A percentile compares a stretch with the other conserved stretches of the same genome.
These are phyloP conservation scores for Archaeoteleia sp. DNA, from an alignment of 2,888 invertebrate genomes.

Conservation along the genomic window DNA sequence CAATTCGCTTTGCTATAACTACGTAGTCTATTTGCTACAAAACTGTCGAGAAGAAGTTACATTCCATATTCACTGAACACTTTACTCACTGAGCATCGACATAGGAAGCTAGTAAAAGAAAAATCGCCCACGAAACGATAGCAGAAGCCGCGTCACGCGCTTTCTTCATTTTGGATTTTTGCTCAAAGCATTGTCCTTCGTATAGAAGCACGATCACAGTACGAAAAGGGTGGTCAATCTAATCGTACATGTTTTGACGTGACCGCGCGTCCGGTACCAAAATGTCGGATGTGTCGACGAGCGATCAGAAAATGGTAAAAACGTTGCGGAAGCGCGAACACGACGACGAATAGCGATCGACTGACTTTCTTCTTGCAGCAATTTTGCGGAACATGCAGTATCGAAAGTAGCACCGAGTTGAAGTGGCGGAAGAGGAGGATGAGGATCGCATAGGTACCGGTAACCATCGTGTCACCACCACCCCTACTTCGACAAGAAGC, in stretches of 20 bases:
- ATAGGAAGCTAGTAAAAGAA: constrained; percentile 62
- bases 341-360: constrained; percentile 63
- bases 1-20: not conserved
- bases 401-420: constrained; percentile 58
- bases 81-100: constrained; percentile 69
- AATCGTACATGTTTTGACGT: not conserved
- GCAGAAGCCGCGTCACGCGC: constrained; percentile 59
- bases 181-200: constrained; percentile 59
- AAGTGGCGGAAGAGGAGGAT: constrained; percentile 56
- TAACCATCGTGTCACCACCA: constrained; percentile 44
- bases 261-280: constrained; percentile 12
- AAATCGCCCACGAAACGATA: constrained; percentile 58
- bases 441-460: constrained; percentile 57
- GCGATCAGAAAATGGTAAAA: constrained; percentile 2
- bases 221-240: not conserved
- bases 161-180: constrained; percentile 56
- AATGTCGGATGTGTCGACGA: constrained; percentile 4
- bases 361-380: constrained; percentile 68
- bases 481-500: constrained; percentile 57
- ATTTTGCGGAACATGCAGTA: constrained; percentile 73
- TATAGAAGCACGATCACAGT: constrained; percentile 5
- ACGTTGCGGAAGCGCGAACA: constrained; percentile 31
- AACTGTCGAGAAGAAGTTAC: not conserved
- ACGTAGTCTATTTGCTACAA: not conserved
- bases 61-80: constrained; percentile 20